Evolutionary conservation across 2,797 vertebrate species (phyloP).

Genomic region (Chrysocyon brachyurus): DNA sequence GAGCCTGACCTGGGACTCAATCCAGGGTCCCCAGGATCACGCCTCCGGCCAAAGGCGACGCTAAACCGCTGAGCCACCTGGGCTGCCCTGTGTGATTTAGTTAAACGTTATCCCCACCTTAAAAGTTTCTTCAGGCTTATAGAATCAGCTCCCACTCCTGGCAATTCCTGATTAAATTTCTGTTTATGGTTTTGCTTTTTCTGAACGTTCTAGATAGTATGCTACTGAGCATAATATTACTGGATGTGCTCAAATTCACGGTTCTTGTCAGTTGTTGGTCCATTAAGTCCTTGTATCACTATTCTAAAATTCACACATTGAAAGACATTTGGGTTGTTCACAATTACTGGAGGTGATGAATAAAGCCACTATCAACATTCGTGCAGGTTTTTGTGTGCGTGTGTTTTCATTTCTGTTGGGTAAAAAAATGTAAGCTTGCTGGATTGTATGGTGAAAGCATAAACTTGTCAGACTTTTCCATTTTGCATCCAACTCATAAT

Average conservation of each 20-base stretch:
- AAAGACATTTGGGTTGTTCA: neutral
- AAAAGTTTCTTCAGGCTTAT: too few relatives aligned
- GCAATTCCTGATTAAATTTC: neutral
- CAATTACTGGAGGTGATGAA: neutral
- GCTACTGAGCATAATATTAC: neutral
- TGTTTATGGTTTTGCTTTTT: neutral
- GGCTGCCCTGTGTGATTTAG: neutral
- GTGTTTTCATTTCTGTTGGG: neutral
- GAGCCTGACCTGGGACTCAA: too few relatives aligned
- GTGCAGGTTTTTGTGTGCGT: neutral
- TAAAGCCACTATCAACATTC: neutral
- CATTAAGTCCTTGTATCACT: neutral
- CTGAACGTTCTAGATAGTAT: neutral
- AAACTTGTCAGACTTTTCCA: neutral
- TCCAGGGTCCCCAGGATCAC: too few relatives aligned
- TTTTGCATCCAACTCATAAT: neutral
- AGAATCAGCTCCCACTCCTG: neutral
- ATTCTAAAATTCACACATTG: neutral
- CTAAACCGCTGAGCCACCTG: too few relatives aligned
- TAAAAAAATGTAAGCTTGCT: neutral
- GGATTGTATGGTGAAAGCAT: neutral
- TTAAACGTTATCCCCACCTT: neutral
- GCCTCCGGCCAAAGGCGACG: too few relatives aligned
- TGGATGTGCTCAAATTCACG: neutral
- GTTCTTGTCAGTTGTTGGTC: neutral